Conservation (phyloP, 92 coral and sea anemone species). For the Meandrina meandrites region DNA sequence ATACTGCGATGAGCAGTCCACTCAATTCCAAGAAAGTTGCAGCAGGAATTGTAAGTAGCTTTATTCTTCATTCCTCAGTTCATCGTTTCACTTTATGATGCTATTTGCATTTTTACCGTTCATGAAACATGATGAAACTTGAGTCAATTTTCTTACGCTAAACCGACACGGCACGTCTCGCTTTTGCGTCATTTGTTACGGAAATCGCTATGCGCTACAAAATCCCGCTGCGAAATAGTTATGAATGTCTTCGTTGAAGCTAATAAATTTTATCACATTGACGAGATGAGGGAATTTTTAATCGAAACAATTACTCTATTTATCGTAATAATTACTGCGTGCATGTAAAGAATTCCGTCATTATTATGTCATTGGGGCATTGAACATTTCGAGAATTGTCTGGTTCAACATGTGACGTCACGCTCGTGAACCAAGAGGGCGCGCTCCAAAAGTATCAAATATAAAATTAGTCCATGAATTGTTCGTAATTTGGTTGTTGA, state of each 20-base stretch:
- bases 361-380: too few species aligned
- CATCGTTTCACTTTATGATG: neutral
- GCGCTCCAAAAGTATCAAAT: neutral
- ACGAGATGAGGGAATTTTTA: neutral
- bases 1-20: conserved; percentile 3
- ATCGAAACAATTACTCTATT: neutral
- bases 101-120: neutral
- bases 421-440: neutral
- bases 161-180: neutral
- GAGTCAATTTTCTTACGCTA: neutral
- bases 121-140: neutral
- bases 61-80: neutral
- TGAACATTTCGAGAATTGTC: neutral
- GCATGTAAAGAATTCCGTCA: neutral
- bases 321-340: neutral
- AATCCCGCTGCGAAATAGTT: neutral
- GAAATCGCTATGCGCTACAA: neutral
- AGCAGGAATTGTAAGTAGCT: conserved; percentile 37
- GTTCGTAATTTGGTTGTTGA: neutral
- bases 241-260: neutral
- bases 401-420: neutral
- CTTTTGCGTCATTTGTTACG: neutral
- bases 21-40: conserved; percentile 27
- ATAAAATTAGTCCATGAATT: neutral
- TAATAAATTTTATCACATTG: neutral